A percentile compares a stretch with the other conserved stretches of the same genome.
Evolutionary conservation across 2,797 vertebrate species (phyloP).

Genomic region (Meriones psammophilus): DNA sequence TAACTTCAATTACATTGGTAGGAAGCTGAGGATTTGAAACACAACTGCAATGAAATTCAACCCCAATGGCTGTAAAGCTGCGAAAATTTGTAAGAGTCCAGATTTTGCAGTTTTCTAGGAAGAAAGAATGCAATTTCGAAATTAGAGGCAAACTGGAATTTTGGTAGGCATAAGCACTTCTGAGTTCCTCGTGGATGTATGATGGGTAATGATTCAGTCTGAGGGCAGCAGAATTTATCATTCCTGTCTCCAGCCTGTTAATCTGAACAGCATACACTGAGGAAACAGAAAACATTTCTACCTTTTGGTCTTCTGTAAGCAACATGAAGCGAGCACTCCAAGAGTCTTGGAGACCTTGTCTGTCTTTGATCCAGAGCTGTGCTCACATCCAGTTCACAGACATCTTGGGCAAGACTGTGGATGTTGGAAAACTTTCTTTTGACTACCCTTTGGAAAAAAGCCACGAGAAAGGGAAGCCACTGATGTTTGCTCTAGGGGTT

Average conservation of each 20-base stretch:
- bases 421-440: conserved; percentile 28
- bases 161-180: conserved; percentile 1
- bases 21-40: neutral
- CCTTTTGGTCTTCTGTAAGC: neutral
- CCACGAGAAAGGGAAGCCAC: neutral
- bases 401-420: neutral
- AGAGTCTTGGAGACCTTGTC: conserved; percentile 14
- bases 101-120: conserved; percentile 15
- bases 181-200: neutral
- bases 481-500: neutral
- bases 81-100: neutral
- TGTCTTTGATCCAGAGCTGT: neutral
- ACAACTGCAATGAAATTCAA: neutral
- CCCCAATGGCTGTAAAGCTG: conserved; percentile 9
- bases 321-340: neutral
- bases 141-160: conserved; percentile 37
- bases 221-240: neutral
- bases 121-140: conserved; percentile 45
- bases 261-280: neutral
- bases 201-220: neutral
- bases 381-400: neutral
- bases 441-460: neutral
- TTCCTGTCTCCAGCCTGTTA: neutral
- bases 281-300: neutral
- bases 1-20: conserved; percentile 14